phyloP scores from a whole-genome alignment of 1,140 invertebrate genomes.

The Sitodiplosis mosellana region DNA sequence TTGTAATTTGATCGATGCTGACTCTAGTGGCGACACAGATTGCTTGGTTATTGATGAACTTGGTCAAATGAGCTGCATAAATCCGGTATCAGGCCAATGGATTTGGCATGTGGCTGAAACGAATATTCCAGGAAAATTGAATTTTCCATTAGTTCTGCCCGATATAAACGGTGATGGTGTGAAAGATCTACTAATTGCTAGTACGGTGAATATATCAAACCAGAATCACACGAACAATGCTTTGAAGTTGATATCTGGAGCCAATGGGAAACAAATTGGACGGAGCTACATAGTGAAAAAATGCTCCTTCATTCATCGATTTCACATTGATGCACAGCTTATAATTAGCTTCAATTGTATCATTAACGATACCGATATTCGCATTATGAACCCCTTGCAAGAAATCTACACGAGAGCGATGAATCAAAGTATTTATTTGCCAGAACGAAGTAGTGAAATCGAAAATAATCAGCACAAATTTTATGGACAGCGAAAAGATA shows the following conservation, averaged over 20 bases:
- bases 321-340: constrained; percentile 18
- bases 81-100: constrained; percentile 40
- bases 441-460: constrained; percentile 9
- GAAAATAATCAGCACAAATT: constrained; percentile 22
- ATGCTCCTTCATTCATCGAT: constrained; percentile 26
- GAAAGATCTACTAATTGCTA: constrained; percentile 41
- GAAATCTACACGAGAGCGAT: constrained; percentile 22
- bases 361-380: constrained; percentile 23
- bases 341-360: constrained; percentile 28
- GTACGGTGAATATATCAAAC: constrained; percentile 23
- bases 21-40: constrained; percentile 45
- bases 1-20: constrained; percentile 47
- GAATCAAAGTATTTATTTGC: constrained; percentile 18
- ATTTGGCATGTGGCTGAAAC: constrained; percentile 38
- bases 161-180: constrained; percentile 51
- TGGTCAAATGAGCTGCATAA: constrained; percentile 43
- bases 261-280: constrained; percentile 25
- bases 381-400: constrained; percentile 17
- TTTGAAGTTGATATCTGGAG: constrained; percentile 42
- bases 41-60: constrained; percentile 50
- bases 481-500: constrained; percentile 30
- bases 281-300: constrained; percentile 29
- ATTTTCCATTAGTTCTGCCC: constrained; percentile 47
- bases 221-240: constrained; percentile 25
- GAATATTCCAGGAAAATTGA: constrained; percentile 30